Conservation (phyloP, 1,140 invertebrate genomes). For the Caenorhabditis remanei region DNA sequence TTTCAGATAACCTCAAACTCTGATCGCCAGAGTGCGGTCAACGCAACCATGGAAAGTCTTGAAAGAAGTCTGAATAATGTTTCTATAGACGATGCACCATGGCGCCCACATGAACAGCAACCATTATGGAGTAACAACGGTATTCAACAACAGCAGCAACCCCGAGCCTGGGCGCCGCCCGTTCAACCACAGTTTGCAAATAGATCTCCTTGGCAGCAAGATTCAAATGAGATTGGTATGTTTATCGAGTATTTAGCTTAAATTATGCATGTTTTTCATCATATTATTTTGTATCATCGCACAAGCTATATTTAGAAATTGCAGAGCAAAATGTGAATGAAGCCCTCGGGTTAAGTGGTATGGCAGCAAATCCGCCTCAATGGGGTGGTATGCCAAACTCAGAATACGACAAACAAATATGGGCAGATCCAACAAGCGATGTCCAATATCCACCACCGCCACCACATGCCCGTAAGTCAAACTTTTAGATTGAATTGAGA, state of each 20-base stretch:
- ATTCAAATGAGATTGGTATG: neutral
- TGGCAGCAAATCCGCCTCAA: conserved; percentile 6
- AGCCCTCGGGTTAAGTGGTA: conserved; percentile 44
- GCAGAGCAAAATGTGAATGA: conserved; percentile 60
- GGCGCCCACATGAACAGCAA: conserved; percentile 40
- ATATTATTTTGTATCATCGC: neutral
- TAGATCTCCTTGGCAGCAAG: conserved; percentile 23
- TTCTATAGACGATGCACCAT: conserved; percentile 49
- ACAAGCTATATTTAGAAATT: neutral
- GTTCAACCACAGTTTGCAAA: conserved; percentile 2
- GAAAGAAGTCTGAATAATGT: conserved; percentile 46
- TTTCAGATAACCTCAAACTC: conserved; percentile 42
- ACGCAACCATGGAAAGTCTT: conserved; percentile 39
- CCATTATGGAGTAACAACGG: neutral
- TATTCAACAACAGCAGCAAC: neutral
- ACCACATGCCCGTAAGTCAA: conserved; percentile 33
- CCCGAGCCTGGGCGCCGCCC: conserved; percentile 2
- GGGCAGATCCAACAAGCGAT: conserved; percentile 54
- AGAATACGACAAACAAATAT: conserved; percentile 52
- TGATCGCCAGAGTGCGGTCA: conserved; percentile 49
- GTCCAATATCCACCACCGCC: conserved; percentile 54
- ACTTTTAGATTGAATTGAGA: neutral
- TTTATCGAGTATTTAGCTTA: neutral
- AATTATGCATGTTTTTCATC: neutral
- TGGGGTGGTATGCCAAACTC: conserved; percentile 31